Evolutionary conservation across 2,888 invertebrate species (phyloP), one percentile per base, ranked within the genome.

Genomic region (Cylindroiulus punctatus): DNA sequence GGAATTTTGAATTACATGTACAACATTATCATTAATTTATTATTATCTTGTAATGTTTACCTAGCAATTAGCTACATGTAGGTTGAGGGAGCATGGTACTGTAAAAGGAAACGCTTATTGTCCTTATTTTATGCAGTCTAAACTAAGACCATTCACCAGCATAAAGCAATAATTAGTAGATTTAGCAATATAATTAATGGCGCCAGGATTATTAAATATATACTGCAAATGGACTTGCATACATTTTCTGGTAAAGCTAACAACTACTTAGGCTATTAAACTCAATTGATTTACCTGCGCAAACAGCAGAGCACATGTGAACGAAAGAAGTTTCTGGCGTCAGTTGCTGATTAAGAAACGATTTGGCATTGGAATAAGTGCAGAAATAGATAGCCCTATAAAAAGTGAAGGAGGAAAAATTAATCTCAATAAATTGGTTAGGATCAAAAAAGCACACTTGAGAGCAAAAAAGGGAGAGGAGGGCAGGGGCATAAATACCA

Each of bases 381-480:
- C 97, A 98, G 93, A 99, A 99, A 93, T 99, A 99, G 89, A 99
- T 97, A 87, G 99, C 99, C 90, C 99, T 94, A 89, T 88, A 90
- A 90, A 87, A 82, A 88, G 87, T 86, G 86, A 42, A 40, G 2
- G 40, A 14, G 47, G 32, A 44, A 44, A 84, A 26, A 82, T 83
- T 83, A 44, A 4, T 84, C 17, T 30, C 22, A 26, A 30, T 47
- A 22, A 84, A 4, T 76, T 30, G 22, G 19, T 81, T 30, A 81
- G 14, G 81, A 76, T 44, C 44, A 44, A 40, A 42, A 47, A 42
- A 82, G 22, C 36, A 36, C 36, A 47, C 26, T 86, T n/a, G 44
- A 0, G n/a, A 84, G 32, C 84, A 83, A 30, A 12, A 85, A 30
- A 12, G 22, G n/a, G 52, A 12, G 32, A 85, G 17, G 22, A 22